A percentile compares a stretch with the other conserved stretches of the same genome.
phyloP scores from a whole-genome alignment of 2,113 vertebrate species.

The Piprites chloris region DNA sequence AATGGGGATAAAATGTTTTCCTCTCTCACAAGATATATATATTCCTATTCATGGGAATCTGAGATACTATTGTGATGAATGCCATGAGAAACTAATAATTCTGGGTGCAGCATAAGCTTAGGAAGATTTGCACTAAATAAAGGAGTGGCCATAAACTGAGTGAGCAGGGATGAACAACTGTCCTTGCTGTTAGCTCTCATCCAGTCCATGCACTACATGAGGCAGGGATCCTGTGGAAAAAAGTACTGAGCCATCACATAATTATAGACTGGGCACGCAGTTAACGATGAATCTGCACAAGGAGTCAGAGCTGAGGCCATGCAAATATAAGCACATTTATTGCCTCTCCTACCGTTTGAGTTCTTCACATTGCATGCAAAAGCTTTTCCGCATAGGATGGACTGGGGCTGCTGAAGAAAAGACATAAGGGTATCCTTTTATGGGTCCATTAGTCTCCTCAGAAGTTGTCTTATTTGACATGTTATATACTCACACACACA shows the following conservation, averaged over 20 bases:
- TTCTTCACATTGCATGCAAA: neutral
- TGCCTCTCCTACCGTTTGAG: neutral
- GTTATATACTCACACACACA: neutral
- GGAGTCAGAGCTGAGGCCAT: neutral
- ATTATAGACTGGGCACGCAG: rapidly evolving
- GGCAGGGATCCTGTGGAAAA: neutral
- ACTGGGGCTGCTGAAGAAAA: neutral
- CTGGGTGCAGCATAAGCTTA: neutral
- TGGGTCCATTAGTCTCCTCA: neutral
- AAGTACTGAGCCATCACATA: neutral
- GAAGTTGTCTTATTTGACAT: neutral
- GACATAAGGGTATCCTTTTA: neutral
- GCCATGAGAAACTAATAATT: neutral
- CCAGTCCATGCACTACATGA: neutral
- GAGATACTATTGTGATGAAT: neutral
- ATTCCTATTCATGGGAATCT: neutral
- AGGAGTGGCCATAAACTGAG: neutral
- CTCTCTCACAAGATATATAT: neutral
- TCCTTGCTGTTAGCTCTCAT: neutral
- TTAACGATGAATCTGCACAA: neutral
- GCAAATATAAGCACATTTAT: neutral
- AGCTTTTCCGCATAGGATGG: neutral
- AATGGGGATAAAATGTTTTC: neutral
- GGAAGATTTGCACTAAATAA: neutral
- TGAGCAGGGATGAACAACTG: neutral